These are phyloP conservation scores for Epizoanthus scotinus DNA, from an alignment of 92 coral and sea anemone genomes.

Conservation along the genomic window DNA sequence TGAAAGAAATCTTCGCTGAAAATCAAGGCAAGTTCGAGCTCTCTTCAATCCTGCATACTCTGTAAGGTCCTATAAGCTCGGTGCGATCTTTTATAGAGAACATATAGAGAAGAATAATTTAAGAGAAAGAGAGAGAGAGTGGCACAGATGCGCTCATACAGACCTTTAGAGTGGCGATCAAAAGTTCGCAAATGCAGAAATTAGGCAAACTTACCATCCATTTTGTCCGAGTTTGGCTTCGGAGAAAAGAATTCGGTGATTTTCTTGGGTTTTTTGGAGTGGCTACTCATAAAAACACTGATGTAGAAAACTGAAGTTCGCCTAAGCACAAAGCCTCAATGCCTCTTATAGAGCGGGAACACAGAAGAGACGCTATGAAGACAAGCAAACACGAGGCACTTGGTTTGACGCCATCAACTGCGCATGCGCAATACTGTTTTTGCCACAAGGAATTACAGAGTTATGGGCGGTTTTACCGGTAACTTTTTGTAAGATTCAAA, in stretches of 20 bases:
- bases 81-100: slow-evolving; percentile 66
- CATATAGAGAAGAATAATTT: slow-evolving; percentile 72
- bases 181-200: slow-evolving; percentile 54
- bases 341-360: slow-evolving; percentile 62
- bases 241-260: slow-evolving; percentile 67
- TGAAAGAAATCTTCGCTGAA: slow-evolving; percentile 33
- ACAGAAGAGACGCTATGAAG: slow-evolving; percentile 69
- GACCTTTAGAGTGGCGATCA: slow-evolving; percentile 38
- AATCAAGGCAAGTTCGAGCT: slow-evolving; percentile 38
- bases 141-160: slow-evolving; percentile 63
- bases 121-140: slow-evolving; percentile 67
- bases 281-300: slow-evolving; percentile 53
- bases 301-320: slow-evolving; percentile 38
- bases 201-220: slow-evolving; percentile 78
- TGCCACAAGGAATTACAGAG: neutral
- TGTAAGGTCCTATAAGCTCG: slow-evolving; percentile 63
- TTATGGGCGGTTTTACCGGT: slow-evolving; percentile 14
- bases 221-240: slow-evolving; percentile 64
- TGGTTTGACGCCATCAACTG: slow-evolving; percentile 66
- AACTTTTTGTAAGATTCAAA: neutral
- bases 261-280: slow-evolving; percentile 60
- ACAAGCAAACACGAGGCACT: slow-evolving; percentile 85
- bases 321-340: slow-evolving; percentile 39
- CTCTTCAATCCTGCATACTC: slow-evolving; percentile 58
- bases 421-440: slow-evolving; percentile 59